Evolutionary conservation across 2,797 vertebrate genomes (phyloP).

Genomic region (Triplophysa bombifrons): DNA sequence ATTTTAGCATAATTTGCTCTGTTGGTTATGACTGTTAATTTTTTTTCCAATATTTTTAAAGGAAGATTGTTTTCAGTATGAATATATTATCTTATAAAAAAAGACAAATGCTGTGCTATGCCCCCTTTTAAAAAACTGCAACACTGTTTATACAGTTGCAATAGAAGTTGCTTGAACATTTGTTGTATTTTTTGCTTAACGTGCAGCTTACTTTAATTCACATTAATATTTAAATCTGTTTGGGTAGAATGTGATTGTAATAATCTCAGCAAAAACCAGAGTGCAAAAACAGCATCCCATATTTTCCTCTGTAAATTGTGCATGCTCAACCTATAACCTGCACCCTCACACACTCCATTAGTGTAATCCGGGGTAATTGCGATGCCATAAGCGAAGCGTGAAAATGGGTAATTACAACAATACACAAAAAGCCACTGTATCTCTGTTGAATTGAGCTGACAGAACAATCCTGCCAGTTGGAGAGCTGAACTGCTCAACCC

Average conservation of each 20-base stretch:
- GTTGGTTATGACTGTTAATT: too few relatives aligned
- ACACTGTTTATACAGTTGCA: background rate
- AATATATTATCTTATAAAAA: background rate
- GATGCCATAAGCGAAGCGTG: slow-evolving; percentile 44
- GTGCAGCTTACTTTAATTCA: background rate
- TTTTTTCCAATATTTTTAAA: too few relatives aligned
- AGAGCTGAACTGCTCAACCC: slow-evolving; percentile 55
- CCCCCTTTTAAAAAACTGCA: background rate
- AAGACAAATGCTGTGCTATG: background rate
- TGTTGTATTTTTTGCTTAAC: background rate
- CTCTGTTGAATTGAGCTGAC: slow-evolving; percentile 35
- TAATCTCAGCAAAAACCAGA: slow-evolving; percentile 15
- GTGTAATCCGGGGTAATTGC: slow-evolving; percentile 52
- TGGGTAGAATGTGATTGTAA: background rate
- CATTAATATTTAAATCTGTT: slow-evolving; percentile 15
- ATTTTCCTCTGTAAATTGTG: slow-evolving; percentile 41
- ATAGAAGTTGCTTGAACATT: background rate
- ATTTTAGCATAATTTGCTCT: too few relatives aligned
- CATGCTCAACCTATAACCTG: slow-evolving; percentile 25
- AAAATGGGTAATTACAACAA: slow-evolving; percentile 52
- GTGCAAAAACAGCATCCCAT: slow-evolving; percentile 23
- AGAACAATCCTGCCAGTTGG: slow-evolving; percentile 50
- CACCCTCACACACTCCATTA: slow-evolving; percentile 50
- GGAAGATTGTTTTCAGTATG: background rate
- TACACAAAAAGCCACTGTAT: slow-evolving; percentile 30